A percentile compares a stretch with the other conserved stretches of the same genome.
Conservation (phyloP, 2,888 invertebrate species). For the Carabus problematicus region DNA sequence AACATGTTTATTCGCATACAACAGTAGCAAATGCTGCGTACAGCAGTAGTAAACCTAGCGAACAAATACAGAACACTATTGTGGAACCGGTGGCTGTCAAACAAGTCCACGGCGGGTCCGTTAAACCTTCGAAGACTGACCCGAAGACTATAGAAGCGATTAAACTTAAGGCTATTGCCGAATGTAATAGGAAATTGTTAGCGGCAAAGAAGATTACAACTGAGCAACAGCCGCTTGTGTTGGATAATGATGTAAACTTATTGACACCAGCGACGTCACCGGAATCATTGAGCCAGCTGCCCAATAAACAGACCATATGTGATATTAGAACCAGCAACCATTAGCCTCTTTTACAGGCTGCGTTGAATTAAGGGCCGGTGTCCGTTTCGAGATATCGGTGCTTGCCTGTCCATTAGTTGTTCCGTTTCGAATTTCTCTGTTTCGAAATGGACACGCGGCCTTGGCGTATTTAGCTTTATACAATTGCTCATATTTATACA, state of each 20-base stretch:
- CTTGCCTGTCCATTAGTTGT: not conserved
- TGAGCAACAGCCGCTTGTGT: not conserved
- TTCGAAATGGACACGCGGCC: too few species aligned
- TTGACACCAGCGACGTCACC: conserved; percentile 55
- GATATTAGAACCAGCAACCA: conserved; percentile 22
- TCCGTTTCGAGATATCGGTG: too few species aligned
- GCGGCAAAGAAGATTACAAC: conserved; percentile 1
- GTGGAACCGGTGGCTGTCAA: not conserved
- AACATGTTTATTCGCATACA: conserved; percentile 49
- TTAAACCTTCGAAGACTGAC: conserved; percentile 12
- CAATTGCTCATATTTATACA: conserved; percentile 23
- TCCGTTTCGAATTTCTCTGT: not conserved
- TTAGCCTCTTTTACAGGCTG: conserved; percentile 1
- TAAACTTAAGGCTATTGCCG: conserved; percentile 18
- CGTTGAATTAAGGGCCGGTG: too few species aligned
- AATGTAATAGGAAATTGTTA: not conserved
- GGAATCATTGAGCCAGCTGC: conserved; percentile 23
- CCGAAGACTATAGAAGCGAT: conserved; percentile 17
- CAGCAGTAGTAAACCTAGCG: too few species aligned
- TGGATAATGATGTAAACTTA: conserved; percentile 51
- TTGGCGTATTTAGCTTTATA: conserved; percentile 23
- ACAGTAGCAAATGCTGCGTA: not conserved
- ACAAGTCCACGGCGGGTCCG: not conserved
- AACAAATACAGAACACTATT: conserved; percentile 18
- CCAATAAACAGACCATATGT: conserved; percentile 26